These are phyloP conservation scores for Burhinus oedicnemus DNA, from an alignment of 2,113 vertebrate species.

Conservation along the genomic window DNA sequence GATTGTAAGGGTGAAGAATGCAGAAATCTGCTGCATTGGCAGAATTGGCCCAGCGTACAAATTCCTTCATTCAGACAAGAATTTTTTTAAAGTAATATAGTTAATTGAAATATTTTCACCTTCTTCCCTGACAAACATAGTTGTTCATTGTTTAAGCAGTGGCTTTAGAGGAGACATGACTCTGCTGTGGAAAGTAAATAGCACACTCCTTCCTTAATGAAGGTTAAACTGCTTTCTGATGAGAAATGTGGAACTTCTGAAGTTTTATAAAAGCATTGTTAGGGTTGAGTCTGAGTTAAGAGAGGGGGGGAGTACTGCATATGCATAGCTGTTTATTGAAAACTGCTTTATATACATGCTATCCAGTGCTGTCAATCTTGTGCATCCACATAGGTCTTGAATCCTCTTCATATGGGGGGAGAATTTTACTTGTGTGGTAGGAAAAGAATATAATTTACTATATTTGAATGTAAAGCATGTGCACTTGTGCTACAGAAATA, in stretches of 20 bases:
- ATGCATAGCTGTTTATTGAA: neutral
- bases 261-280: neutral
- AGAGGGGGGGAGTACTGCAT: neutral
- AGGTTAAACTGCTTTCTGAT: neutral
- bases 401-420: neutral
- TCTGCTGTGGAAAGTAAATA: neutral
- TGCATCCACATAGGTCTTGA: neutral
- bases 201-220: neutral
- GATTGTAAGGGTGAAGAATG: neutral
- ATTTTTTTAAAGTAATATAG: neutral
- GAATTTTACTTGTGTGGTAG: neutral
- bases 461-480: neutral
- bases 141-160: neutral
- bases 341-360: neutral
- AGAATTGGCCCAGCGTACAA: neutral
- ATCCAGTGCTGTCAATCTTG: neutral
- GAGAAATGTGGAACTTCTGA: too few species aligned
- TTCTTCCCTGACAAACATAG: neutral
- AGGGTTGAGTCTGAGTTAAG: neutral
- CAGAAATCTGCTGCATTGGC: neutral
- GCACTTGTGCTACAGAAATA: neutral
- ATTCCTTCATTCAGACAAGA: neutral
- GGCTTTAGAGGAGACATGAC: neutral
- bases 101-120: neutral
- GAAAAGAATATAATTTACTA: neutral